phyloP scores from a whole-genome alignment of 1,140 invertebrate species.

The Spodoptera litura region DNA sequence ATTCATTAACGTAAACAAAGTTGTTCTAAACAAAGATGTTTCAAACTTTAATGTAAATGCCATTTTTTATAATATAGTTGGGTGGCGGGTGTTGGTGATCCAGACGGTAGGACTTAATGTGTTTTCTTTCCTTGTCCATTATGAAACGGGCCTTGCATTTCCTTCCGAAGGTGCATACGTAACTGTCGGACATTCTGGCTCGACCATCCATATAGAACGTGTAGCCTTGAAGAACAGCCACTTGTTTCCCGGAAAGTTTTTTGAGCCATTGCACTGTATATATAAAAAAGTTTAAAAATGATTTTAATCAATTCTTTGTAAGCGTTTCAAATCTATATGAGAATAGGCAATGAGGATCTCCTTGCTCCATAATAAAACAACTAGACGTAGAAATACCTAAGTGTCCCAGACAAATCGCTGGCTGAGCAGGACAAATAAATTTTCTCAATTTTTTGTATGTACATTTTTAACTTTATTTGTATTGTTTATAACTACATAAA shows the following conservation, averaged over 20 bases:
- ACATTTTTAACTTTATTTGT: too few species aligned
- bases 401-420: too few species aligned
- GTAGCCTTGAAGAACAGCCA: slow-evolving; percentile 54
- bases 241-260: slow-evolving; percentile 51
- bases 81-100: slow-evolving; percentile 54
- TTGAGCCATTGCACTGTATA: slow-evolving; percentile 7
- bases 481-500: too few species aligned
- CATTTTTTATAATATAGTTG: slow-evolving; percentile 31
- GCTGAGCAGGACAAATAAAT: too few species aligned
- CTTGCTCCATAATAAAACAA: too few species aligned
- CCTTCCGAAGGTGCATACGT: slow-evolving; percentile 51
- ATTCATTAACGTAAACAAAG: too few species aligned
- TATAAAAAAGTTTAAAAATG: not conserved
- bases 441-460: too few species aligned
- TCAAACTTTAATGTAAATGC: slow-evolving; percentile 6
- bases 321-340: too few species aligned
- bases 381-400: too few species aligned
- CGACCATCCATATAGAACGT: slow-evolving; percentile 49
- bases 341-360: too few species aligned
- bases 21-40: too few species aligned
- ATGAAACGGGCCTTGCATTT: slow-evolving; percentile 54
- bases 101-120: slow-evolving; percentile 32
- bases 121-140: slow-evolving; percentile 30
- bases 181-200: slow-evolving; percentile 23
- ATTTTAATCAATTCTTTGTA: slow-evolving; percentile 14